Conservation (phyloP, 2,888 invertebrate species). For the Pasiphila rectangulata region DNA sequence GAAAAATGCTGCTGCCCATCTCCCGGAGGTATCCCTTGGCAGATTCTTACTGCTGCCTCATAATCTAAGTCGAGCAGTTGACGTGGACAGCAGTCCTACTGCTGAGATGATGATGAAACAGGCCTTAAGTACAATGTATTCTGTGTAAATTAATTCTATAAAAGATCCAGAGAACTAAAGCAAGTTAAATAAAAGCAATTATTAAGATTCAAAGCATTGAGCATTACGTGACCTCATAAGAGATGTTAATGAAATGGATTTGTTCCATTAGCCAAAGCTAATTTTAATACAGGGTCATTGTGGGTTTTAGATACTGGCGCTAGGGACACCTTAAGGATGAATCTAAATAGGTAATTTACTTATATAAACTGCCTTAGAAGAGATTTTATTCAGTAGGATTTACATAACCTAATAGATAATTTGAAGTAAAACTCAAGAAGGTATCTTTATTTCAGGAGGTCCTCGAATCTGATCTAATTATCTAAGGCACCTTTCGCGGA, state of each 20-base stretch:
- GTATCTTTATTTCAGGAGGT: background rate
- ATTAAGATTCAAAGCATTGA: conserved; percentile 21
- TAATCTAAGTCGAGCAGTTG: too few species aligned
- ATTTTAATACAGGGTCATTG: conserved; percentile 24
- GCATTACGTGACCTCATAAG: conserved; percentile 28
- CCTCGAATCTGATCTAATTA: too few species aligned
- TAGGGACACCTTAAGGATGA: conserved; percentile 15
- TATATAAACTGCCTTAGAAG: conserved; percentile 10
- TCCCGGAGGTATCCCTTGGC: too few species aligned
- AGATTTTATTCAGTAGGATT: conserved; percentile 14
- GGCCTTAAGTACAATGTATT: conserved; percentile 1
- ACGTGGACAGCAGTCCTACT: too few species aligned
- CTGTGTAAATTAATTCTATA: background rate
- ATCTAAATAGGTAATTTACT: conserved; percentile 22
- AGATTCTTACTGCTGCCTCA: too few species aligned
- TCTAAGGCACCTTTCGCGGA: too few species aligned
- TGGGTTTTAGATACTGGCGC: conserved; percentile 23
- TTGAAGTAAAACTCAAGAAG: too few species aligned
- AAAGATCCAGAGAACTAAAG: background rate
- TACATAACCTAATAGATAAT: conserved; percentile 9
- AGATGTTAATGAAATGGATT: conserved; percentile 30
- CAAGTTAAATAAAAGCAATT: conserved; percentile 15
- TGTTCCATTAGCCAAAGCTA: conserved; percentile 22
- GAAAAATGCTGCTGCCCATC: too few species aligned
- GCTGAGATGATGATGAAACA: too few species aligned